Conservation (phyloP, 1,140 invertebrate species). For the Adoxophyes honmai region DNA sequence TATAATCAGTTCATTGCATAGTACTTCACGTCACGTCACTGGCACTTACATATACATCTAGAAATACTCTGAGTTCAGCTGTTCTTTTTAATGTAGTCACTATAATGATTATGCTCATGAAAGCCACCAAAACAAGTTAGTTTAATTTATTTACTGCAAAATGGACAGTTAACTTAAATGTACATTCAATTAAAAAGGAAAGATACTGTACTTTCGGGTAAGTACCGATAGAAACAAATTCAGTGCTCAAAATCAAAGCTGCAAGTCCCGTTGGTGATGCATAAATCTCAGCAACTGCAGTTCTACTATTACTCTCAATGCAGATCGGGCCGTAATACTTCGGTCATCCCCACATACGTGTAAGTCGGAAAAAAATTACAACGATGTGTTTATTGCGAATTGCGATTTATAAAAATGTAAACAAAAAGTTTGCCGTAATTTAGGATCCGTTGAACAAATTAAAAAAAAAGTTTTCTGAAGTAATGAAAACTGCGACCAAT, state of each 20-base stretch:
- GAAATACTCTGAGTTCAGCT: background rate
- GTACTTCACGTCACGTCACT: background rate
- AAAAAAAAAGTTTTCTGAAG: background rate
- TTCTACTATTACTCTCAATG: background rate
- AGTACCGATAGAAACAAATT: background rate
- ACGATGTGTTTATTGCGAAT: constrained; percentile 1
- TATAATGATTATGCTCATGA: background rate
- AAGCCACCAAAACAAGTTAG: background rate
- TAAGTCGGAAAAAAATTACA: background rate
- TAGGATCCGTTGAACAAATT: constrained; percentile 1
- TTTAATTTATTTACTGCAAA: background rate
- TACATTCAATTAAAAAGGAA: background rate
- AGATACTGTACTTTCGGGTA: background rate
- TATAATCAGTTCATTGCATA: too few relatives aligned
- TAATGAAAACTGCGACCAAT: background rate
- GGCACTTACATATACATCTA: background rate
- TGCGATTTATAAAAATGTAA: background rate
- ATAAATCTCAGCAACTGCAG: background rate
- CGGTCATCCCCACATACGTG: background rate
- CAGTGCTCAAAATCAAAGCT: background rate
- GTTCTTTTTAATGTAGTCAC: background rate
- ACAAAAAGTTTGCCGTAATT: background rate
- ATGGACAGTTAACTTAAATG: background rate
- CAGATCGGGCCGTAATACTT: background rate
- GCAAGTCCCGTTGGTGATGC: background rate